Evolutionary conservation across 2,797 vertebrate genomes (phyloP).

Genomic region (Tangara arthus): DNA sequence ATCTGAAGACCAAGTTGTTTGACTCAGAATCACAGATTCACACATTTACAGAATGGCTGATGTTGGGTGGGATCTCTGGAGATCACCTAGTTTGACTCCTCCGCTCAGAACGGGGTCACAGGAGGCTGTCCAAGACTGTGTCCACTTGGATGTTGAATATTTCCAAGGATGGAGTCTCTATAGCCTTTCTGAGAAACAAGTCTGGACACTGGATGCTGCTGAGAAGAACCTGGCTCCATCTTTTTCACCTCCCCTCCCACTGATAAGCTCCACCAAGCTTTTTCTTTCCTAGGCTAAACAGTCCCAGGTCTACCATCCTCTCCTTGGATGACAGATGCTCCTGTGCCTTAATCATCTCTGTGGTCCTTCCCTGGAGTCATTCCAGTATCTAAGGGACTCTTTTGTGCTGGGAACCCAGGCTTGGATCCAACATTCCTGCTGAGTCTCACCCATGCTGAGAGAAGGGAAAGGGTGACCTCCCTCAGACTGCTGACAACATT

Average conservation of each 20-base stretch:
- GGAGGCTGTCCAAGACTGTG: background rate
- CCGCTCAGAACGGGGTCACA: background rate
- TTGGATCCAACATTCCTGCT: background rate
- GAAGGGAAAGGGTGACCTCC: background rate
- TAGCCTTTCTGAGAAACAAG: background rate
- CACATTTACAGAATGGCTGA: background rate
- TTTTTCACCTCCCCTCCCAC: background rate
- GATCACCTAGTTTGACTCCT: background rate
- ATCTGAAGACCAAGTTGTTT: background rate
- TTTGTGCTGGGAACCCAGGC: background rate
- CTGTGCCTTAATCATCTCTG: background rate
- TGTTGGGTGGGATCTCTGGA: background rate
- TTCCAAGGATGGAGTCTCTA: background rate
- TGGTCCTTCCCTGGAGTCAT: background rate
- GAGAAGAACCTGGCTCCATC: background rate
- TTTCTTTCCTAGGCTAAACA: background rate
- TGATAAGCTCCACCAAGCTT: background rate
- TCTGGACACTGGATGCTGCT: background rate
- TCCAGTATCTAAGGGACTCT: background rate
- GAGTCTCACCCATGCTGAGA: background rate
- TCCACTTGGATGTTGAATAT: background rate
- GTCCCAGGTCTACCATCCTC: background rate
- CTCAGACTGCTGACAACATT: background rate
- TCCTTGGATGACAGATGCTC: background rate
- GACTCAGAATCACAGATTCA: background rate